Evolutionary conservation across 2,113 vertebrate species (phyloP).

Genomic region (Prunella fulvescens): DNA sequence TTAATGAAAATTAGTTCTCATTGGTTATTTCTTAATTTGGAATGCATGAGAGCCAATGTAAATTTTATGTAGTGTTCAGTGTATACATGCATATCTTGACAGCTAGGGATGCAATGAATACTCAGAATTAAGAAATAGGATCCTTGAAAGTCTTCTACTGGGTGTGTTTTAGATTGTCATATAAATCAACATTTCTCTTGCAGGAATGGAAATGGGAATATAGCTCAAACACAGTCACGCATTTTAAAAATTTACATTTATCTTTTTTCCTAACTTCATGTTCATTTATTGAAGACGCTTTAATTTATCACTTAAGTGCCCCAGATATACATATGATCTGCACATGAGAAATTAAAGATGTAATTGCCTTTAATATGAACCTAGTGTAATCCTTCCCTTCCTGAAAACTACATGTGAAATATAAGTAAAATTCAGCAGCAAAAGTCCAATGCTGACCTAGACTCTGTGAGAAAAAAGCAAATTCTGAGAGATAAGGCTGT

Average conservation of each 20-base stretch:
- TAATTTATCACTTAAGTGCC: not conserved
- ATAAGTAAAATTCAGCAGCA: not conserved
- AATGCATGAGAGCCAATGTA: slow-evolving; percentile 75
- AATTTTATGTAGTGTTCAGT: slow-evolving; percentile 75
- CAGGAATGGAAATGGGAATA: not conserved
- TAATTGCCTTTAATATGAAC: not conserved
- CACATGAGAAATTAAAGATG: not conserved
- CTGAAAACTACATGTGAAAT: fast-evolving
- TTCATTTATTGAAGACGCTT: not conserved
- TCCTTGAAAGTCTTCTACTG: slow-evolving; percentile 74
- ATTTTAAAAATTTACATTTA: not conserved
- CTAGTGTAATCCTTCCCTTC: not conserved
- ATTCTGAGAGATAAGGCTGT: not conserved
- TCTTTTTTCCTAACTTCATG: not conserved
- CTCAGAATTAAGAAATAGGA: slow-evolving; percentile 65
- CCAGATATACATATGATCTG: not conserved
- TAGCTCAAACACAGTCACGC: not conserved
- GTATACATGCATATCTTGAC: slow-evolving; percentile 26
- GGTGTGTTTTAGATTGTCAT: slow-evolving; percentile 51
- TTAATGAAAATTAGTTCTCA: slow-evolving; percentile 67
- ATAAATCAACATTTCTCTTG: slow-evolving; percentile 60
- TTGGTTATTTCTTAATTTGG: slow-evolving; percentile 87
- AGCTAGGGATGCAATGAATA: slow-evolving; percentile 21
- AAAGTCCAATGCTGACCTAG: not conserved
- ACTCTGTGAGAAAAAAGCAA: not conserved